These are phyloP conservation scores for Limnephilus lunatus DNA, from an alignment of 2,888 invertebrate genomes.

Conservation along the genomic window DNA sequence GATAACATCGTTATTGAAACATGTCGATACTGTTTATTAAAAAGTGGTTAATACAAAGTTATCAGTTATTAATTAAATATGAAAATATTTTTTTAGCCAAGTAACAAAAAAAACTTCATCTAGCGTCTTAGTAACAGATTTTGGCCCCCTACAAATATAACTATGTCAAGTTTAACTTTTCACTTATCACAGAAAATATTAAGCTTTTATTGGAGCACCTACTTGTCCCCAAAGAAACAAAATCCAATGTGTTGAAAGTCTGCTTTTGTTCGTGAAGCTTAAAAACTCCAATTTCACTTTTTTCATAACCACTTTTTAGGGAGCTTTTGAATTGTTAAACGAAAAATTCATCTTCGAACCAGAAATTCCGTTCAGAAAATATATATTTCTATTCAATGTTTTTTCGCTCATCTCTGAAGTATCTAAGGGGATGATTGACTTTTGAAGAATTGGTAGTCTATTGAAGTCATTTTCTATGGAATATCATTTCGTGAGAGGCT, in stretches of 20 bases:
- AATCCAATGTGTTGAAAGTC: not conserved
- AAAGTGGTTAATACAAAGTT: too few relatives aligned
- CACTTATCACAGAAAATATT: not conserved
- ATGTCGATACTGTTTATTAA: too few relatives aligned
- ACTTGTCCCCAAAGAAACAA: not conserved
- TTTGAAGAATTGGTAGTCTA: conserved; percentile 25
- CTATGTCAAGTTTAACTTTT: not conserved
- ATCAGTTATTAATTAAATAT: too few relatives aligned
- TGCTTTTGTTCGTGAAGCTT: not conserved
- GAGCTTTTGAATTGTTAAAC: conserved; percentile 6
- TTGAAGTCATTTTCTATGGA: not conserved
- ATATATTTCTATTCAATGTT: conserved; percentile 29
- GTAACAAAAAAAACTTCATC: too few relatives aligned
- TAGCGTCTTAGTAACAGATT: not conserved
- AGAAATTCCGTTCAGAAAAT: not conserved
- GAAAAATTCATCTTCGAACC: conserved; percentile 32
- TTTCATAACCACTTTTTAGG: not conserved
- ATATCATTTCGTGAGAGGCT: not conserved
- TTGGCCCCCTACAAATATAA: not conserved
- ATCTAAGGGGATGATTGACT: conserved; percentile 28
- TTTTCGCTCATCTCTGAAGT: conserved; percentile 27
- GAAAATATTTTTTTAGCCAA: too few relatives aligned
- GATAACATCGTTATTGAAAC: too few relatives aligned
- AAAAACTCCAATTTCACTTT: not conserved
- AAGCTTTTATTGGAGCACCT: not conserved